These are phyloP conservation scores for Novumbra hubbsi DNA, from an alignment of 2,797 vertebrate genomes.

Conservation along the genomic window DNA sequence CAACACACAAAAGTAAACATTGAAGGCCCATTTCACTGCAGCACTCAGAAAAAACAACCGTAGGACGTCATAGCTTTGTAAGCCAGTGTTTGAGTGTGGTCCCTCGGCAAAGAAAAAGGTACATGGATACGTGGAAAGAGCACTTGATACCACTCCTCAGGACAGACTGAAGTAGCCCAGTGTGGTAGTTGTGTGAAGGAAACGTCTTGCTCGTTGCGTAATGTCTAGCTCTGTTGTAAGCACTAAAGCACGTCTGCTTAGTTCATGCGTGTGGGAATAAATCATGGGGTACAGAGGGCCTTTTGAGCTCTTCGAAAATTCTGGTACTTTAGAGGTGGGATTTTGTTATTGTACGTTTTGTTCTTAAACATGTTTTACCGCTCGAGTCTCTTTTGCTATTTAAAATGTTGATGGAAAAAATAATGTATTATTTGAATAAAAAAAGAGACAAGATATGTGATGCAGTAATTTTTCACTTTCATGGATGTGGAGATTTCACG, in stretches of 20 bases:
- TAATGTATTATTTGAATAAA: slow-evolving; percentile 80
- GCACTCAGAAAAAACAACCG: too few relatives aligned
- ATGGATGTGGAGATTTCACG: not conserved
- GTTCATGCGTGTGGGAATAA: not conserved
- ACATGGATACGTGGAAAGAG: not conserved
- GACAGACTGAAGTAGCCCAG: not conserved
- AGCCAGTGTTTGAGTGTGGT: too few relatives aligned
- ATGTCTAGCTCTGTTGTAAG: slow-evolving; percentile 56
- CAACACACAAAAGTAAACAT: not conserved
- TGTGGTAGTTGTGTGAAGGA: not conserved
- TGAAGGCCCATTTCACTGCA: too few relatives aligned
- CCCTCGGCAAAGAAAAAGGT: not conserved
- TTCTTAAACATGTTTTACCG: slow-evolving; percentile 47
- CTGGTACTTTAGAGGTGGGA: slow-evolving; percentile 41
- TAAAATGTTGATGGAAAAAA: slow-evolving; percentile 68
- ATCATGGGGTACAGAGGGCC: not conserved
- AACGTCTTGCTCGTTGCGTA: slow-evolving; percentile 10
- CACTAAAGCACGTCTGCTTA: slow-evolving; percentile 52
- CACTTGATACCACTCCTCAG: not conserved
- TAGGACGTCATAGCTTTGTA: too few relatives aligned
- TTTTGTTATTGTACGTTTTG: slow-evolving; percentile 45
- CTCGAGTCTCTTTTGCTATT: slow-evolving; percentile 70
- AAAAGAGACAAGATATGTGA: slow-evolving; percentile 55
- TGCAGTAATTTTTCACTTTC: not conserved
- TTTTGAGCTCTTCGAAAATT: slow-evolving; percentile 27